These are phyloP conservation scores for Nesidiocoris tenuis DNA, from an alignment of 2,888 invertebrate species.

Conservation along the genomic window DNA sequence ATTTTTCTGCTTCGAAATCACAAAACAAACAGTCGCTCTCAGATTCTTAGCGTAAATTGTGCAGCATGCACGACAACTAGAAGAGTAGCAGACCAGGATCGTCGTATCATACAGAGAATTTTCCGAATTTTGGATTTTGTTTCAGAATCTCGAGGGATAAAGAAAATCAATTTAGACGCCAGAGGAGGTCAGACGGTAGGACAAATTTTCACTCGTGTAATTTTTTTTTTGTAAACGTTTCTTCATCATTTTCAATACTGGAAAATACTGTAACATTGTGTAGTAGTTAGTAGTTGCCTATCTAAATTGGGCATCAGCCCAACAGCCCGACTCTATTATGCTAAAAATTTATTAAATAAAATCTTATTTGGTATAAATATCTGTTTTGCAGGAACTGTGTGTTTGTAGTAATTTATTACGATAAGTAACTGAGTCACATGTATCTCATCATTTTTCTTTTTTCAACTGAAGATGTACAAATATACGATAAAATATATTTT, in stretches of 20 bases:
- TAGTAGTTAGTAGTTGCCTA: conserved; percentile 26
- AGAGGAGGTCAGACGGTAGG: conserved; percentile 9
- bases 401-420: conserved; percentile 48
- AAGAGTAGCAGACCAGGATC: not conserved
- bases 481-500: conserved; percentile 49
- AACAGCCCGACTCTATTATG: conserved; percentile 24
- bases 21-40: not conserved
- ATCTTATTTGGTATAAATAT: conserved; percentile 49
- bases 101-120: not conserved
- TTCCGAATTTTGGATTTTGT: not conserved
- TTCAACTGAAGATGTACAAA: conserved; percentile 48
- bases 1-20: conserved; percentile 25
- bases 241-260: conserved; percentile 48
- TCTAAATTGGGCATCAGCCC: conserved; percentile 23
- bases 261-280: conserved; percentile 49
- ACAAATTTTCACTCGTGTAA: conserved; percentile 38
- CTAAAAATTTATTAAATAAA: conserved; percentile 45
- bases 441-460: conserved; percentile 23
- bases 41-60: not conserved
- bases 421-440: conserved; percentile 43
- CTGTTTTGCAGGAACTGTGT: conserved; percentile 51
- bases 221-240: conserved; percentile 1
- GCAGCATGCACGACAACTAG: not conserved
- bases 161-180: conserved; percentile 1
- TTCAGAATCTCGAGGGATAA: not conserved